phyloP scores from a whole-genome alignment of 1,140 invertebrate species.

The silkworm (Bombyx mori) region DNA sequence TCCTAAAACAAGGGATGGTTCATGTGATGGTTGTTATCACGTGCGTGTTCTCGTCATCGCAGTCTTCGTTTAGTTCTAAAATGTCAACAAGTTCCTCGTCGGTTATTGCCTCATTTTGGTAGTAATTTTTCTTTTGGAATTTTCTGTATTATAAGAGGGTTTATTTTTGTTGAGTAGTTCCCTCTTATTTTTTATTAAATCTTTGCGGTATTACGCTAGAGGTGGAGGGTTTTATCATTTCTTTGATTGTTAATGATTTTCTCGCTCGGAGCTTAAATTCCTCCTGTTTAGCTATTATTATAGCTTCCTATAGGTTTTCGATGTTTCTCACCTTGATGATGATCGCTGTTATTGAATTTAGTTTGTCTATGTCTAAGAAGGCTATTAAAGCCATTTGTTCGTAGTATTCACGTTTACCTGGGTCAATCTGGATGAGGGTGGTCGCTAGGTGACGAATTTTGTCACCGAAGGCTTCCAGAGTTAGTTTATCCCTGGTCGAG shows the following conservation, averaged over 20 bases:
- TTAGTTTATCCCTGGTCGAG: neutral
- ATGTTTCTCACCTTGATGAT: neutral
- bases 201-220: neutral
- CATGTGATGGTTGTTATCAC: too few relatives aligned
- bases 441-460: neutral
- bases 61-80: neutral
- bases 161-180: neutral
- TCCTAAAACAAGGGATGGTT: too few relatives aligned
- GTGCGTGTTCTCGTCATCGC: neutral
- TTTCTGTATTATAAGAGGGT: neutral
- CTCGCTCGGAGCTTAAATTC: neutral
- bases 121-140: neutral
- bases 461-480: neutral
- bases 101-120: slow-evolving; percentile 1
- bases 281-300: neutral
- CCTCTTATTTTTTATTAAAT: neutral
- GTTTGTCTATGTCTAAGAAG: neutral
- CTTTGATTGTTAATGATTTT: neutral
- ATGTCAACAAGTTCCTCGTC: neutral
- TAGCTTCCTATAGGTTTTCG: neutral
- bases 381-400: neutral
- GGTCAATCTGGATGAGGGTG: neutral
- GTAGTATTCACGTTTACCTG: neutral
- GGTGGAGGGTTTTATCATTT: neutral
- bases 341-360: neutral